Evolutionary conservation across 2,797 vertebrate genomes (phyloP).

Genomic region (Tympanoctomys barrerae): DNA sequence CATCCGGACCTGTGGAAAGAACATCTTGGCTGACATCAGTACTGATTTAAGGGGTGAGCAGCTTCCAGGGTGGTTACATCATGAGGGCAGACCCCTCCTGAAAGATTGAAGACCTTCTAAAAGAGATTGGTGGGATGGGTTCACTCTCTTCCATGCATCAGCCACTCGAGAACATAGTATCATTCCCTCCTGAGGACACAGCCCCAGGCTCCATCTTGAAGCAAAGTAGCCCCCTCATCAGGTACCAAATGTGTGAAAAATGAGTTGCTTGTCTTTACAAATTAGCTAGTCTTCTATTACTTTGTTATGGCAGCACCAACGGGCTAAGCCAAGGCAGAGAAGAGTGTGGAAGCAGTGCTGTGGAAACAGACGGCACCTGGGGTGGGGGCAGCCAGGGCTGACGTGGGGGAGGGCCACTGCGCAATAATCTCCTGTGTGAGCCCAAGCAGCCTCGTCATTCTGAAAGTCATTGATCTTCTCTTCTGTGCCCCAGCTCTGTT

Average conservation of each 20-base stretch:
- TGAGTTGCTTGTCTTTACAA: not conserved
- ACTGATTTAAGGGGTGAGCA: too few species aligned
- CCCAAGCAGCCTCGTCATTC: not conserved
- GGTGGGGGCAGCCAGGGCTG: not conserved
- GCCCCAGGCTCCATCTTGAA: not conserved
- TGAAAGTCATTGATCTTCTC: not conserved
- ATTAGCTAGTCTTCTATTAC: not conserved
- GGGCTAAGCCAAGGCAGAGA: not conserved
- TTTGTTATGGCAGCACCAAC: not conserved
- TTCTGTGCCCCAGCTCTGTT: not conserved
- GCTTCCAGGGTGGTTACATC: not conserved
- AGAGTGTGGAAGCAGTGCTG: not conserved
- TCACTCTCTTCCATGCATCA: not conserved
- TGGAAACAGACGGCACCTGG: not conserved
- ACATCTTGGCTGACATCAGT: not conserved
- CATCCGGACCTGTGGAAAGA: not conserved
- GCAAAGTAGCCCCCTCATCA: not conserved
- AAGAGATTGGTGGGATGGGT: not conserved
- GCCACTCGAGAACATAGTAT: not conserved
- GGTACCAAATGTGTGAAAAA: not conserved
- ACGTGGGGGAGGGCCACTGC: not conserved
- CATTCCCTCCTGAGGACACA: not conserved
- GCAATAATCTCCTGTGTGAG: not conserved
- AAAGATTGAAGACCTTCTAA: not conserved
- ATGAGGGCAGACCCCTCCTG: not conserved